Evolutionary conservation across 1,140 invertebrate species (phyloP).

Genomic region (Conus betulinus): DNA sequence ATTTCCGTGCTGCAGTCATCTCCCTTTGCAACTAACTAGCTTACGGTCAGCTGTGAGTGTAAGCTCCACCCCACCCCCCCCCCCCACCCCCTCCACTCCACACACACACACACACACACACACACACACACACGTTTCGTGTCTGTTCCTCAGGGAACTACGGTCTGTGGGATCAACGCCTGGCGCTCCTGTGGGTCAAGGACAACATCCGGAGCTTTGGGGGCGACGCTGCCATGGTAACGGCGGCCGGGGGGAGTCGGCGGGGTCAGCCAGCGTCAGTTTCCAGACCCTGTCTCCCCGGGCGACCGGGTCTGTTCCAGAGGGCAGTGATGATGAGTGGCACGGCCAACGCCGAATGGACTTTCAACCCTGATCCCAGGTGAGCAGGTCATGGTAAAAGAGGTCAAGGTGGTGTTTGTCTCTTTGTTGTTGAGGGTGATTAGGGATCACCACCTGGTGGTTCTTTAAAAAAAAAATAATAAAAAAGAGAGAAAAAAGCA

Average conservation of each 20-base stretch:
- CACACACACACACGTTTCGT: too few relatives aligned
- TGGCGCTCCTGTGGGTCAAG: constrained; percentile 39
- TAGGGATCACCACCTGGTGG: too few relatives aligned
- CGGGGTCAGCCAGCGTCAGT: constrained; percentile 21
- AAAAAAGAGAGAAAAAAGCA: too few relatives aligned
- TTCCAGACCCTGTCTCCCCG: background rate
- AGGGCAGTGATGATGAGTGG: background rate
- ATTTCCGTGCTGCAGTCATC: too few relatives aligned
- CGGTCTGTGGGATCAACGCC: constrained; percentile 35
- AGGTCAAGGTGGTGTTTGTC: too few relatives aligned
- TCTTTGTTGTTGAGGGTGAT: too few relatives aligned
- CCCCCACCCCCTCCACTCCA: too few relatives aligned
- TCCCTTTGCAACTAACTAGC: too few relatives aligned
- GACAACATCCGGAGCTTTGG: constrained; percentile 37
- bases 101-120: too few relatives aligned
- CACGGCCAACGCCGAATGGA: background rate
- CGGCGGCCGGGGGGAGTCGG: constrained; percentile 25
- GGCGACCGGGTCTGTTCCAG: background rate
- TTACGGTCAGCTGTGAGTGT: too few relatives aligned
- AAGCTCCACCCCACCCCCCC: too few relatives aligned
- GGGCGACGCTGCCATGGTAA: constrained; percentile 25
- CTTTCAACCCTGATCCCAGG: background rate
- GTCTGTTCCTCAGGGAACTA: constrained; percentile 28
- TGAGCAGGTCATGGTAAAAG: background rate
- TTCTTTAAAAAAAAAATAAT: too few relatives aligned